Evolutionary conservation across 2,797 vertebrate genomes (phyloP).

Genomic region (Gambusia yucatana): DNA sequence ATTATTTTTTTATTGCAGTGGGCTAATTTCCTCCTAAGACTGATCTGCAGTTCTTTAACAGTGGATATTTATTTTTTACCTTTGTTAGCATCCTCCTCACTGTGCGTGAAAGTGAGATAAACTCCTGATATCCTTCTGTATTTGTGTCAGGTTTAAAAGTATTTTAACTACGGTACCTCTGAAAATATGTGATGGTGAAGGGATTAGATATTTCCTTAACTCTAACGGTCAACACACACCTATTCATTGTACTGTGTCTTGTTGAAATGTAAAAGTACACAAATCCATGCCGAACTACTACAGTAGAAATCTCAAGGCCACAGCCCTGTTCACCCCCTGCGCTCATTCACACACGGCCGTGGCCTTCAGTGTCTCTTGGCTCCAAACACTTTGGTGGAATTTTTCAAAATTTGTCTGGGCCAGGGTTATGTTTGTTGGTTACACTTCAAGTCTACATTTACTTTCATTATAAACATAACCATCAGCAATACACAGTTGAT

Average conservation of each 20-base stretch:
- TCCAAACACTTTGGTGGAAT: no score
- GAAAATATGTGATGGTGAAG: neutral
- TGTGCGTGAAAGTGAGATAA: neutral
- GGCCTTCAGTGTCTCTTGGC: no score
- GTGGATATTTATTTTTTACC: neutral
- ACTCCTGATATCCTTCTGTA: neutral
- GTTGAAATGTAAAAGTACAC: neutral
- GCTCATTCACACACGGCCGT: no score
- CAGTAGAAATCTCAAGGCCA: neutral
- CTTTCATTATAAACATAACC: neutral
- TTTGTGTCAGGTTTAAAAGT: neutral
- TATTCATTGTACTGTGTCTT: neutral
- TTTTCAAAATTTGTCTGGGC: no score
- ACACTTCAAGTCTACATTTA: neutral
- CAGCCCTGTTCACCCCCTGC: no score
- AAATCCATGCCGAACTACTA: neutral
- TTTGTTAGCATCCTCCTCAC: neutral
- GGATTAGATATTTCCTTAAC: neutral
- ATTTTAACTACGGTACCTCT: neutral
- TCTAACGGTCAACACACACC: neutral
- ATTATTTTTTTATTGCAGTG: neutral
- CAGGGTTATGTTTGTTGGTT: no score
- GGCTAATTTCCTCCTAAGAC: neutral
- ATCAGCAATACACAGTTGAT: neutral
- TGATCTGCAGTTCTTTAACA: neutral